Percentiles rank a stretch among this genome's conserved stretches.
These are phyloP conservation scores for Pocillopora meandrina DNA, from an alignment of 92 coral and sea anemone genomes.

Conservation along the genomic window DNA sequence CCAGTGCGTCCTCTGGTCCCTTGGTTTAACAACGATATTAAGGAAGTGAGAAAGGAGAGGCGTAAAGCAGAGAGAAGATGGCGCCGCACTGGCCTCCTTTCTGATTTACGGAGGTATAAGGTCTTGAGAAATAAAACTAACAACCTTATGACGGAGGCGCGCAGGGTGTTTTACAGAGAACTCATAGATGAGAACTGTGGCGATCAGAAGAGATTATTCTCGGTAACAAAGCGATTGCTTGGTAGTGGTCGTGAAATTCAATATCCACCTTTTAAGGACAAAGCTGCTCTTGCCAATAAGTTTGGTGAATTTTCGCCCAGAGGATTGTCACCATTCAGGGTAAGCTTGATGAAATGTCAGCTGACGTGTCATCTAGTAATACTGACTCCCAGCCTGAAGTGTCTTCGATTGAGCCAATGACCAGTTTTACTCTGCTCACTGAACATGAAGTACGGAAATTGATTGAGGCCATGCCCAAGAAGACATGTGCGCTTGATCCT, in stretches of 20 bases:
- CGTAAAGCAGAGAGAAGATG: slow-evolving; percentile 24
- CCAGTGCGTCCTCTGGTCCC: slow-evolving; percentile 41
- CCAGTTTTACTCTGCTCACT: too few relatives aligned
- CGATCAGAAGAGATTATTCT: slow-evolving; percentile 40
- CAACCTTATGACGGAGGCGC: slow-evolving; percentile 29
- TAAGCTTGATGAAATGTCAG: slow-evolving; percentile 20
- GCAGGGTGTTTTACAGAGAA: slow-evolving; percentile 40
- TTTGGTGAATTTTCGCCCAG: slow-evolving; percentile 51
- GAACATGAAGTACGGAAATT: too few relatives aligned
- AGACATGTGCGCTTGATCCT: too few relatives aligned
- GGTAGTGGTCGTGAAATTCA: background rate
- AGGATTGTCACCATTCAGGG: slow-evolving; percentile 43
- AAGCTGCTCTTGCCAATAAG: slow-evolving; percentile 41
- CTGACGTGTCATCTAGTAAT: background rate
- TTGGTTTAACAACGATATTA: slow-evolving; percentile 5
- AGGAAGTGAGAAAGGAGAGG: slow-evolving; percentile 7
- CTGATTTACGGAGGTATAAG: background rate
- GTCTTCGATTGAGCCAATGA: too few relatives aligned
- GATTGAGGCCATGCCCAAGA: too few relatives aligned
- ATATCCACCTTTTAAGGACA: slow-evolving; percentile 26
- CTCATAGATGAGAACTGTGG: slow-evolving; percentile 33
- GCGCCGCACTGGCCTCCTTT: slow-evolving; percentile 18
- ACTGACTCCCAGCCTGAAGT: slow-evolving; percentile 13
- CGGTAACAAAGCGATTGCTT: background rate
- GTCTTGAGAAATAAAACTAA: slow-evolving; percentile 6